Evolutionary conservation across 2,797 vertebrate genomes (phyloP), one percentile per base, ranked within the genome.

Genomic region (Vipera latastei): DNA sequence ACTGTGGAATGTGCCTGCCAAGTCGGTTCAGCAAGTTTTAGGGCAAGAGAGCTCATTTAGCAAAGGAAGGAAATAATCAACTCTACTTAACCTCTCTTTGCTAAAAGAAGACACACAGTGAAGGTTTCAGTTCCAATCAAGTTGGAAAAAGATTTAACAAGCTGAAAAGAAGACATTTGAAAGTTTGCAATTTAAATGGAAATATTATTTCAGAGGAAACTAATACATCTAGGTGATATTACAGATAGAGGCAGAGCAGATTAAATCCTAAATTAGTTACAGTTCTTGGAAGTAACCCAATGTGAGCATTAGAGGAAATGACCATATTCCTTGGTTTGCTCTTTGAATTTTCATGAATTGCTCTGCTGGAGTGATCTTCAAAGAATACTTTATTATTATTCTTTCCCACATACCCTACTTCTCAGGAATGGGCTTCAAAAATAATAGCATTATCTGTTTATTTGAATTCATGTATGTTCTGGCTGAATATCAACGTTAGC

Each of bases 31-130:
- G 0, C 0, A 83, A 28, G 92, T 95, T 94, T 94, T 92, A 22
- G 92, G 96, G 96, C 96, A 96, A 91, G 28, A 89, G 96, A 97
- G 97, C 94, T 95, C 92, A 96, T 92, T 3, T 93, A 14, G 89
- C 28, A 57, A 86, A 60, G 65, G 69, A 69, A 90, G 93, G 56
- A 90, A 0, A 0, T 90, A 93, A 90, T 93, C 4, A 0, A 9
- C 94, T 22, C 91, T 69, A 73, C 90, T 65, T 0, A 90, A 0
- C 56, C 9, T 1, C 57, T 56, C 38, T 93, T n/a, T 2, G 0
- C n/a, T 89, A 89, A 73, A 69, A 0, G 59, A 20, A 16, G 18
- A 22, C 26, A 51, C 25, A 18, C 32, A 3, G 16, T 90, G 55
- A 93, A 92, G 60, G 26, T 44, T n/a, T 0, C 9, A 59, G 0